Conservation (phyloP, 2,888 invertebrate genomes). For the Sinodicranocentrus sp. region DNA sequence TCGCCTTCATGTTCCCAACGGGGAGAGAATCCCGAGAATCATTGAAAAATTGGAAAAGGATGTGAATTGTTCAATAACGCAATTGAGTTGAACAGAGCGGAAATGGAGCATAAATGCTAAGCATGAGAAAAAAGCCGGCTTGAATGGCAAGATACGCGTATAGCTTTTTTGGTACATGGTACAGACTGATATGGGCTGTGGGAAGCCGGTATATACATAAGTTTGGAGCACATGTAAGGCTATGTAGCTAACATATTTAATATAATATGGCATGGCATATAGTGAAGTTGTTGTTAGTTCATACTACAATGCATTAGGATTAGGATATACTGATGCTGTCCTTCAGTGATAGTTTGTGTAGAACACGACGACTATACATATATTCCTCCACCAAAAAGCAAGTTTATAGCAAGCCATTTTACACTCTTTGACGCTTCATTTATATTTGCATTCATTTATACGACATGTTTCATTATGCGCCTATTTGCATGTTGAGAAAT, state of each 20-base stretch:
- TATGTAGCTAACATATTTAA: background rate
- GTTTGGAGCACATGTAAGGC: background rate
- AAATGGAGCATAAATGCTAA: constrained; percentile 67
- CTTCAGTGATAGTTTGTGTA: too few relatives aligned
- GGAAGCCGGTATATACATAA: constrained; percentile 67
- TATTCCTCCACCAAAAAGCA: constrained; percentile 25
- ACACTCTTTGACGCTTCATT: constrained; percentile 66
- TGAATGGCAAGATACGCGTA: constrained; percentile 11
- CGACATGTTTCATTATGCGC: constrained; percentile 35
- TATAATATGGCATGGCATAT: too few relatives aligned
- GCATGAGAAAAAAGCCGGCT: constrained; percentile 66
- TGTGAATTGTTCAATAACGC: constrained; percentile 70
- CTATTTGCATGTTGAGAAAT: constrained; percentile 29
- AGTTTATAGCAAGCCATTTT: constrained; percentile 52
- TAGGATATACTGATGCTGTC: too few relatives aligned
- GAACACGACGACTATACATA: background rate
- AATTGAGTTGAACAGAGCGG: constrained; percentile 71
- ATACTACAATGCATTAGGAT: too few relatives aligned
- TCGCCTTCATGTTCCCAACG: background rate
- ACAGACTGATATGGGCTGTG: background rate
- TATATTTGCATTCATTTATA: constrained; percentile 59
- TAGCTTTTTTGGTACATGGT: too few relatives aligned
- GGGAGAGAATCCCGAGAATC: constrained; percentile 54
- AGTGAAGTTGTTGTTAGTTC: too few relatives aligned
- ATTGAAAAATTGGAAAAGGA: constrained; percentile 60